Conservation (phyloP, 1,140 invertebrate species). For the Caenorhabditis brenneri region DNA sequence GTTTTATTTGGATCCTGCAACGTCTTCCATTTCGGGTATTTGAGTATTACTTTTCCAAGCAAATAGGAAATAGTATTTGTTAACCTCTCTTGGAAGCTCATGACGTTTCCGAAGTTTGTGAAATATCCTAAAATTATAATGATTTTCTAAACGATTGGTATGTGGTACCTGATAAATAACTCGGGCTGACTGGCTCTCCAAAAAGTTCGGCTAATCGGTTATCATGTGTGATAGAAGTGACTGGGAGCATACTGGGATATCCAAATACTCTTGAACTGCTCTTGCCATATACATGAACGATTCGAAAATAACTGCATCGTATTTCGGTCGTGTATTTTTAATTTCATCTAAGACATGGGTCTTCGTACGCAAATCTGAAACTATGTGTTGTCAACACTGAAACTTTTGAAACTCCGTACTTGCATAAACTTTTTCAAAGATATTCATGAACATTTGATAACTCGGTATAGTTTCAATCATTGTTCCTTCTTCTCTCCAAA, state of each 20-base stretch:
- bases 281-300: slow-evolving; percentile 5
- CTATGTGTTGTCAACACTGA: background rate
- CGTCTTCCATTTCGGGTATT: background rate
- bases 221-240: slow-evolving; percentile 21
- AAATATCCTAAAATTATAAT: slow-evolving; percentile 23
- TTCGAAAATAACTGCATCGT: background rate
- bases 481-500: background rate
- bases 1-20: background rate
- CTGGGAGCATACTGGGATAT: background rate
- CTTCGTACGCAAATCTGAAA: background rate
- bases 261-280: slow-evolving; percentile 16
- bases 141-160: background rate
- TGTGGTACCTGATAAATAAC: background rate
- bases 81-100: background rate
- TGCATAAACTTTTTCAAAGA: background rate
- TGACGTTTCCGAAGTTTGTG: background rate
- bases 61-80: background rate
- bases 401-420: background rate
- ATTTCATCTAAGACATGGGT: background rate
- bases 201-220: background rate
- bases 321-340: background rate
- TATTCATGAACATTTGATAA: background rate
- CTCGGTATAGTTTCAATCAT: slow-evolving; percentile 23
- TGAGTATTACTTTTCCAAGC: background rate
- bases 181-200: background rate